Conservation (phyloP, 2,113 vertebrate genomes). For the Verasper variegatus region DNA sequence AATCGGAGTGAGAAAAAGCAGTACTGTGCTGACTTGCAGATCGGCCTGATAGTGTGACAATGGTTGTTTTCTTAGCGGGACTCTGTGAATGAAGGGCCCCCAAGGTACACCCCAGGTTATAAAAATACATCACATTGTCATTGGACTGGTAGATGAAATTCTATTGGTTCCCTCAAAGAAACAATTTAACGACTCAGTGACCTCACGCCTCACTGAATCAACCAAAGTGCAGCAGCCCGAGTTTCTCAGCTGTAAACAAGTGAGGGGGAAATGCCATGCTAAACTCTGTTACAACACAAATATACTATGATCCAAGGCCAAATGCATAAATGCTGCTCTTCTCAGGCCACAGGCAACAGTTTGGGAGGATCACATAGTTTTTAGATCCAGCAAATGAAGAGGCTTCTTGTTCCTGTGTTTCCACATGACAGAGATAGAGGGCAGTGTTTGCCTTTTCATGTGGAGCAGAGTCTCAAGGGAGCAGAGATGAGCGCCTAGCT, state of each 20-base stretch:
- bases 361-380: conserved; percentile 10
- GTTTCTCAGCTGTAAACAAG: conserved; percentile 14
- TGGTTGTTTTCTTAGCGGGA: conserved; percentile 51
- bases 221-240: conserved; percentile 13
- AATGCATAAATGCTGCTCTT: not conserved
- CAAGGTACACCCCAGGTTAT: conserved; percentile 22
- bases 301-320: not conserved
- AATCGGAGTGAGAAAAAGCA: conserved; percentile 42
- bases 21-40: conserved; percentile 45
- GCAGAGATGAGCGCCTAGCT: not conserved
- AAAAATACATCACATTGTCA: conserved; percentile 51
- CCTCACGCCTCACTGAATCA: conserved; percentile 33
- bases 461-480: not conserved
- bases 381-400: not conserved
- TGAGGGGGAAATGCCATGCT: not conserved
- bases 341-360: not conserved
- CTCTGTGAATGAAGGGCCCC: conserved; percentile 16
- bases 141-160: conserved; percentile 52
- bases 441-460: conserved; percentile 75
- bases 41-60: conserved; percentile 58
- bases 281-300: conserved; percentile 14
- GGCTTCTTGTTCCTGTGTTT: conserved; percentile 22
- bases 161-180: conserved; percentile 41
- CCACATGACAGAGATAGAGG: conserved; percentile 69
- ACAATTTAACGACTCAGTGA: conserved; percentile 60